A percentile compares a stretch with the other conserved stretches of the same genome.
phyloP scores from a whole-genome alignment of 2,797 vertebrate species.

The Oryzias sinensis region DNA sequence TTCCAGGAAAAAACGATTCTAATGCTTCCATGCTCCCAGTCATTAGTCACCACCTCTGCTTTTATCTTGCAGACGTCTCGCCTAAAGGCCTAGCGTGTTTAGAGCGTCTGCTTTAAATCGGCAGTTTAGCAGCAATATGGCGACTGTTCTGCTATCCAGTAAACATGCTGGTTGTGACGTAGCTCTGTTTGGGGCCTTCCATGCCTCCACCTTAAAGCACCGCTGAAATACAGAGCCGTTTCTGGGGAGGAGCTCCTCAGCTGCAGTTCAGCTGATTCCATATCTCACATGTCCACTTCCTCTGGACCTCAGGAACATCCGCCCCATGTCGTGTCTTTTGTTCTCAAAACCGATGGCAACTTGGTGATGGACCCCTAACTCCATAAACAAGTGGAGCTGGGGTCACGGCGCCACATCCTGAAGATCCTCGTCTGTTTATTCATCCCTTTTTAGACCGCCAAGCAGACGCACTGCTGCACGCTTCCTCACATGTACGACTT shows the following conservation, averaged over 20 bases:
- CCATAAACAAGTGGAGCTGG: constrained; percentile 42
- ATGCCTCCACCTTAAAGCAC: constrained; percentile 29
- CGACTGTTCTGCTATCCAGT: neutral
- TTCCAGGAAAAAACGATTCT: no score
- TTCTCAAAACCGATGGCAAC: constrained; percentile 10
- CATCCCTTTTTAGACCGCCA: no score
- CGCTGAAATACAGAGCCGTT: constrained; percentile 36
- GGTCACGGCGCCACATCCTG: constrained; percentile 20
- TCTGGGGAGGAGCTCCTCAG: constrained; percentile 10
- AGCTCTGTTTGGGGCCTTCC: constrained; percentile 30
- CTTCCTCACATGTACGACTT: no score
- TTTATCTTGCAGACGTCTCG: no score
- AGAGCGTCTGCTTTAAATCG: no score
- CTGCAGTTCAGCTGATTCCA: constrained; percentile 23
- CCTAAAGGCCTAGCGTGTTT: no score
- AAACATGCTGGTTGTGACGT: constrained; percentile 14
- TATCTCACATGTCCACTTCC: constrained; percentile 38
- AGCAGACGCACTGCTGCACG: no score
- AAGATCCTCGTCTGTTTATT: constrained; percentile 3
- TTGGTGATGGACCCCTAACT: constrained; percentile 13
- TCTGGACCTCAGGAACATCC: constrained; percentile 28
- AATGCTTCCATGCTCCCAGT: no score
- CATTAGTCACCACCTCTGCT: no score
- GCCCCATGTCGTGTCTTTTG: constrained; percentile 40
- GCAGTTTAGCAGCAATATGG: no score